Percentiles rank a stretch among this genome's conserved stretches.
phyloP scores from a whole-genome alignment of 2,797 vertebrate species.

The Moxostoma hubbsi region DNA sequence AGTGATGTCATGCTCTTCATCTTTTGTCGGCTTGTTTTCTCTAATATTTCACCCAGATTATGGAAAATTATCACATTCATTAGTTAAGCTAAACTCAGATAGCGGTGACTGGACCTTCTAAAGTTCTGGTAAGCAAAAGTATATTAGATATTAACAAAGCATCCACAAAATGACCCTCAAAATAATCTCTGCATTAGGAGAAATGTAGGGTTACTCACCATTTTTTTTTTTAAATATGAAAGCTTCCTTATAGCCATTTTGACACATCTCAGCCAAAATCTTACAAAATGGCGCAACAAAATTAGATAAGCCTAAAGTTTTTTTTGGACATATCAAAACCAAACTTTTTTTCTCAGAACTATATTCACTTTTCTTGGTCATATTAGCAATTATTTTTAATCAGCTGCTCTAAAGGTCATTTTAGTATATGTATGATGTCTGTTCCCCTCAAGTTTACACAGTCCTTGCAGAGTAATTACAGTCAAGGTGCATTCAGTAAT shows the following conservation, averaged over 20 bases:
- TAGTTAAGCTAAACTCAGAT: conserved; percentile 47
- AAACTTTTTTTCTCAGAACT: too few species aligned
- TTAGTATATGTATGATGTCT: too few species aligned
- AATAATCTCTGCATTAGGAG: too few species aligned
- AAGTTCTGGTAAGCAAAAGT: neutral
- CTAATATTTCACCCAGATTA: neutral
- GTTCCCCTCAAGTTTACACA: too few species aligned
- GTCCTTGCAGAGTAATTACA: too few species aligned
- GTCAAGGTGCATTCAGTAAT: too few species aligned
- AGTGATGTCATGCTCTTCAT: neutral
- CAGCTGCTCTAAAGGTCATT: too few species aligned
- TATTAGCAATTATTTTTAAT: too few species aligned
- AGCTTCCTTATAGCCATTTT: conserved; percentile 85
- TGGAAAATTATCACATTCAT: neutral
- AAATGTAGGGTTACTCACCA: conserved; percentile 67
- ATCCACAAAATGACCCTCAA: neutral
- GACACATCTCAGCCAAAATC: conserved; percentile 86
- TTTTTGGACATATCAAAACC: too few species aligned
- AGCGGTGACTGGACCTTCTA: neutral
- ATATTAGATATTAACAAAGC: neutral
- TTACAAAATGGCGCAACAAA: conserved; percentile 13
- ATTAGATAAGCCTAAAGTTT: neutral
- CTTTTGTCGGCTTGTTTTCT: neutral
- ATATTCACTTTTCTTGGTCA: too few species aligned
- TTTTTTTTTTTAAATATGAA: conserved; percentile 81